Evolutionary conservation across 1,140 invertebrate species (phyloP), one percentile per base, ranked within the genome.

Genomic region (Wasmannia auropunctata): DNA sequence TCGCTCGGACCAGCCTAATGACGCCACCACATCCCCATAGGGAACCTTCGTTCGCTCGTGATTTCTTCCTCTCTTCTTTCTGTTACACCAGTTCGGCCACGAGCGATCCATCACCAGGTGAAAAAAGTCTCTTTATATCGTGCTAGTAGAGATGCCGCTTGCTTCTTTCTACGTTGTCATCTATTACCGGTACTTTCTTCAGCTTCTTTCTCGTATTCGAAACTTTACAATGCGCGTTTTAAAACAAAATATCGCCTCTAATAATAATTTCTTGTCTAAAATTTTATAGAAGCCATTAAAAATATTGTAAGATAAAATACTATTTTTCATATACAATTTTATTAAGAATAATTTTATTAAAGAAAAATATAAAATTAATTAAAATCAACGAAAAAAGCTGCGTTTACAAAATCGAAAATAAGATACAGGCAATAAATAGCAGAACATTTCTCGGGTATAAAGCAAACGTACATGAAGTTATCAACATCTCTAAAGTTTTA

Each of bases 401-500:
- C 16, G 2, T 31, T 22, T 16, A 10, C 3, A 31, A 46, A 19
- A 81, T 85, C 4, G n/a, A 49, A 37, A 25, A 28, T 43, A 54
- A 22, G 5, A 28, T n/a, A 69, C 16, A 11, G 11, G 43, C n/a
- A n/a, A n/a, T n/a, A n/a, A 54, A 80, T 60, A 58, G 85, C 88
- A 92, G n/a, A 91, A 37, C 10, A 14, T 40, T 43, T 43, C n/a
- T 37, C 4, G n/a, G 25, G 40, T 67, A 19, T 19, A 46, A 92
- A 88, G 87, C 75, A 77, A 93, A 92, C 87, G 85, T 49, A 84
- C 58, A 91, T 75, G 90, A 92, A 93, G 93, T 93, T 88, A 93
- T 94, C 94, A 94, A 95, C 91, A 94, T 62, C 25, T 10, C 80
- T 62, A 67, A 91, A 94, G 92, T 95, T 94, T 94, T 91, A 93